Percentiles rank a stretch among this genome's conserved stretches.
Evolutionary conservation across 2,113 vertebrate species (phyloP).

Genomic region (Theristicus caerulescens): DNA sequence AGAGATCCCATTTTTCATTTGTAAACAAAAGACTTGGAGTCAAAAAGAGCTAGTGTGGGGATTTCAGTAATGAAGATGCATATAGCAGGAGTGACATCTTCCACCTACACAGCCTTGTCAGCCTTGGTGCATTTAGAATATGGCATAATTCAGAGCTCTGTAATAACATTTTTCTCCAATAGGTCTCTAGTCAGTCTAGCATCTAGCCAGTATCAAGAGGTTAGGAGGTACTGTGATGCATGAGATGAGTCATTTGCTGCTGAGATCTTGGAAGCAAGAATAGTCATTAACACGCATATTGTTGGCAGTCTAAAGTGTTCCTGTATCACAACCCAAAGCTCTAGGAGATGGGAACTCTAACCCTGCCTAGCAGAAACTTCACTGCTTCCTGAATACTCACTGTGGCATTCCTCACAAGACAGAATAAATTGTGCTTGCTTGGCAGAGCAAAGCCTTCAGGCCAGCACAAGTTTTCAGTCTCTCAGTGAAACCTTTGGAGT

Average conservation of each 20-base stretch:
- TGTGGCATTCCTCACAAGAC: not conserved
- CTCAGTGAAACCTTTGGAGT: not conserved
- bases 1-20: not conserved
- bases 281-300: not conserved
- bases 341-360: not conserved
- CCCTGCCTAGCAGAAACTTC: not conserved
- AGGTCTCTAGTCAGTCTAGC: not conserved
- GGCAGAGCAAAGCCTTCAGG: not conserved
- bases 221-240: not conserved
- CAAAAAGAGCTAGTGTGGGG: not conserved
- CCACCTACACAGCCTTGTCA: not conserved
- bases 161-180: not conserved
- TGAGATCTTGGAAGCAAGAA: constrained; percentile 7
- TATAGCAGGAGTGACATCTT: not conserved
- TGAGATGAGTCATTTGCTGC: not conserved
- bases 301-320: not conserved
- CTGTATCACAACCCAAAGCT: not conserved
- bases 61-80: not conserved
- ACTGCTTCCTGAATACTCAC: not conserved
- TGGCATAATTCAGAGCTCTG: not conserved
- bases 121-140: not conserved
- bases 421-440: constrained; percentile 2
- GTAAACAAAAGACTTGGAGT: not conserved
- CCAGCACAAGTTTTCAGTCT: not conserved
- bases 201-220: not conserved